Base-by-base conservation (phyloP, 2,888 invertebrate genomes). In the Pseudolycoriella hygida region DNA sequence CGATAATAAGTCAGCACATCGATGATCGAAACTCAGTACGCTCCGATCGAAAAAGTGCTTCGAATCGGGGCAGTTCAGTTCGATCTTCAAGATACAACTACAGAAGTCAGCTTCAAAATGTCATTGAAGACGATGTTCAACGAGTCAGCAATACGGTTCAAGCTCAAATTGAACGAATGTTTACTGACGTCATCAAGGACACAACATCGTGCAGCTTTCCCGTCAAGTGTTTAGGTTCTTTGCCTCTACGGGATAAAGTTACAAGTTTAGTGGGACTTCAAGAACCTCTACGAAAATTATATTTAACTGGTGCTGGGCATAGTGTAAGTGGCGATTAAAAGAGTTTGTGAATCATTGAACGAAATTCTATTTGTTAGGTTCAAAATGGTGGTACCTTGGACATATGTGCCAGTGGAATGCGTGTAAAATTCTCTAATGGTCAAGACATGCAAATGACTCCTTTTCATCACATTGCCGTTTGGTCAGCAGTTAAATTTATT, bases 401-500 rank as follows among this genome's bases (percentile, higher is more conserved):
- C 46, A 66, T 66, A 39, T 64, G 66, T 50, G 58, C 61, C 30
- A 57, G 70, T 44, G 85, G 85, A 17, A 66, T 85, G n/a, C 76
- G 78, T 60, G 77, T 84, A n/a, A 71, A 75, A 58, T 74, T 76
- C 53, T 72, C 74, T 59, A 45, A 46, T 30, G 73, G 74, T 19
- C 71, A 74, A 20, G 75, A 76, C 52, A 57, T 74, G 58, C 72
- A 74, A 55, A 61, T 81, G 44, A 88, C 89, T 57, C 84, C 88
- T 2, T 90, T 89, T 57, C 83, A 88, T 17, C 83, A 87, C 40
- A 90, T 90, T 62, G 89, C 89, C 2, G 89, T 90, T 2, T 90
- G 90, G 90, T 89, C 89, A 15, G 88, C 89, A 0, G 80, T 90
- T 2, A 85, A 87, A 61, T 83, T 89, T 59, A 79, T 84, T 6